Conservation (phyloP, 2,888 invertebrate genomes). For the Poecilus cupreus region DNA sequence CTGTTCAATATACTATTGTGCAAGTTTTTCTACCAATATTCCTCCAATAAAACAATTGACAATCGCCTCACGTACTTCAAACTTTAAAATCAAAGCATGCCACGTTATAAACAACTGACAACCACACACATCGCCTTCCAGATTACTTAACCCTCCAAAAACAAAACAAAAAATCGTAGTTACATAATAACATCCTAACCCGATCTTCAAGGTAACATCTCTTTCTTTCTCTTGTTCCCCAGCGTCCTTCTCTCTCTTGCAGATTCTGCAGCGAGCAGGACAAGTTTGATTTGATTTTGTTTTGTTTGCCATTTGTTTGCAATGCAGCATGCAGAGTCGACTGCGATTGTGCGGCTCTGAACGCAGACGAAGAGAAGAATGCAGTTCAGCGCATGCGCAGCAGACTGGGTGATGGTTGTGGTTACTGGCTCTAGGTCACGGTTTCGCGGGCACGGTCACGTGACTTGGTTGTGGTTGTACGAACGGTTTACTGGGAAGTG, state of each 20-base stretch:
- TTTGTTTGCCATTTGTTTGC: slow-evolving; percentile 24
- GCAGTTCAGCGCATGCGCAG: neutral
- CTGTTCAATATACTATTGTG: too few species aligned
- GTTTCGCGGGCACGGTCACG: slow-evolving; percentile 43
- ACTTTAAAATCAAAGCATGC: too few species aligned
- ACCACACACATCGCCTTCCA: neutral
- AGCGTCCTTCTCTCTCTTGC: neutral
- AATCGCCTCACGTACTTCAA: too few species aligned
- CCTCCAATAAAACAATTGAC: too few species aligned
- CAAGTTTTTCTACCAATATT: too few species aligned
- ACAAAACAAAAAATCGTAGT: neutral
- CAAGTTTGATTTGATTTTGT: slow-evolving; percentile 5
- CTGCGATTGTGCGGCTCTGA: neutral
- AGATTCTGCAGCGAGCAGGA: neutral
- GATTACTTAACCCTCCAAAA: neutral
- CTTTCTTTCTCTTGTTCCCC: neutral
- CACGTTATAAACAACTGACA: too few species aligned
- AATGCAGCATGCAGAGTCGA: neutral
- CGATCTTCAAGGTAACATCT: neutral
- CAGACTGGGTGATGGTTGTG: neutral
- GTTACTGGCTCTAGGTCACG: slow-evolving; percentile 20
- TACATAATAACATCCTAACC: neutral
- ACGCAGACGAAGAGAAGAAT: neutral
- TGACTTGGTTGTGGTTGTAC: neutral
- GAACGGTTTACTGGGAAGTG: too few species aligned